Conservation (phyloP, 2,113 vertebrate genomes). For the Sorex fumeus region DNA sequence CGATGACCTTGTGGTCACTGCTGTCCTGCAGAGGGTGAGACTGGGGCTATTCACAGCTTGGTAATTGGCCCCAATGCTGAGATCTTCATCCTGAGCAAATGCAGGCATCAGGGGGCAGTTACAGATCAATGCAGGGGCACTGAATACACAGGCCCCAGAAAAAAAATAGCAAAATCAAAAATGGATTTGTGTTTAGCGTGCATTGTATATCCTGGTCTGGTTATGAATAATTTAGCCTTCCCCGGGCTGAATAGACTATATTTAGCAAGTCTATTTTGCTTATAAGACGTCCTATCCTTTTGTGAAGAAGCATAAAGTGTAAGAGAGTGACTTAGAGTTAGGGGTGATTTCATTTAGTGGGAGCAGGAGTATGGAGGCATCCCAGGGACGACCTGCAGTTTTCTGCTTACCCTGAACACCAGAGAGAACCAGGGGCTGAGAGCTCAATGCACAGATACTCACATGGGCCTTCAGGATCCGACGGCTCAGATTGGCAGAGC, state of each 20-base stretch:
- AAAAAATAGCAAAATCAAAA: constrained; percentile 81
- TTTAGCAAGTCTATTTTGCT: constrained; percentile 86
- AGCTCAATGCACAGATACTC: not conserved
- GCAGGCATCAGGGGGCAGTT: constrained; percentile 67
- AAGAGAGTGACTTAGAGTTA: constrained; percentile 78
- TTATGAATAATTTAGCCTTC: constrained; percentile 88
- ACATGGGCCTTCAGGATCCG: not conserved
- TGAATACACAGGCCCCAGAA: constrained; percentile 62
- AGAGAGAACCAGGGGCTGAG: not conserved
- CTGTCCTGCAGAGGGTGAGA: constrained; percentile 68
- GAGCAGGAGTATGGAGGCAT: not conserved
- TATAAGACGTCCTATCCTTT: constrained; percentile 80
- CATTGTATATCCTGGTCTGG: constrained; percentile 80
- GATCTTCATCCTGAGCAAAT: constrained; percentile 72
- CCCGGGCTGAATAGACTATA: constrained; percentile 85
- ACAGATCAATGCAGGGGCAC: constrained; percentile 70
- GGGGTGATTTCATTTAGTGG: constrained; percentile 60
- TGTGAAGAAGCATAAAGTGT: constrained; percentile 87
- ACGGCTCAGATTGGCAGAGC: not conserved
- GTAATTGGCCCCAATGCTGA: constrained; percentile 72
- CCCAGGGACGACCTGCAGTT: not conserved
- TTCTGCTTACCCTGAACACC: not conserved
- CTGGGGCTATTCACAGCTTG: constrained; percentile 67
- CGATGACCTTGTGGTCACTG: constrained; percentile 62
- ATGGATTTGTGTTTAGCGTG: constrained; percentile 84